phyloP scores from a whole-genome alignment of 2,888 invertebrate species.

The Melieria crassipennis region DNA sequence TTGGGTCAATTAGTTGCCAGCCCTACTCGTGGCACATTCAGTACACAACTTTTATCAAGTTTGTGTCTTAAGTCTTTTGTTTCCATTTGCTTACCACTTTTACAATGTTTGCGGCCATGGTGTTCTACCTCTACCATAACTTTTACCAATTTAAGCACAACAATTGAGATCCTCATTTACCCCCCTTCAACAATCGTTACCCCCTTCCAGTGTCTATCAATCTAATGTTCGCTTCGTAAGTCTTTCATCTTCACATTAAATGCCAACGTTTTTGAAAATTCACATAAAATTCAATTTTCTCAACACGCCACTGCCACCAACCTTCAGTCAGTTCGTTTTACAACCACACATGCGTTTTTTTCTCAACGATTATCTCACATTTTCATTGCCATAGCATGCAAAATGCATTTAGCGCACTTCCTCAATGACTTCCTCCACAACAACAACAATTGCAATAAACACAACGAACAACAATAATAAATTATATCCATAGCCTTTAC shows the following conservation, averaged over 20 bases:
- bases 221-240: conserved; percentile 45
- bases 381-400: conserved; percentile 1
- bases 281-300: no score
- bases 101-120: not conserved
- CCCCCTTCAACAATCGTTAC: not conserved
- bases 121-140: not conserved
- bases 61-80: conserved; percentile 14
- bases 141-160: not conserved
- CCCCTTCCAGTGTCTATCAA: not conserved
- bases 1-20: no score
- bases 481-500: conserved; percentile 16
- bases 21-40: no score
- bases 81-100: not conserved
- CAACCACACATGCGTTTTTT: no score
- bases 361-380: not conserved
- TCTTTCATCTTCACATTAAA: conserved; percentile 36
- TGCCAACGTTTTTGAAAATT: not conserved
- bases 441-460: conserved; percentile 1
- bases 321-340: no score
- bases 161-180: not conserved
- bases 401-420: conserved; percentile 28
- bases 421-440: conserved; percentile 16
- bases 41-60: not conserved
- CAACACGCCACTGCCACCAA: no score
- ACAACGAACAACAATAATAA: conserved; percentile 20